Base-by-base conservation (phyloP, 2,113 vertebrate species). In the Chamaetylas fuelleborni region DNA sequence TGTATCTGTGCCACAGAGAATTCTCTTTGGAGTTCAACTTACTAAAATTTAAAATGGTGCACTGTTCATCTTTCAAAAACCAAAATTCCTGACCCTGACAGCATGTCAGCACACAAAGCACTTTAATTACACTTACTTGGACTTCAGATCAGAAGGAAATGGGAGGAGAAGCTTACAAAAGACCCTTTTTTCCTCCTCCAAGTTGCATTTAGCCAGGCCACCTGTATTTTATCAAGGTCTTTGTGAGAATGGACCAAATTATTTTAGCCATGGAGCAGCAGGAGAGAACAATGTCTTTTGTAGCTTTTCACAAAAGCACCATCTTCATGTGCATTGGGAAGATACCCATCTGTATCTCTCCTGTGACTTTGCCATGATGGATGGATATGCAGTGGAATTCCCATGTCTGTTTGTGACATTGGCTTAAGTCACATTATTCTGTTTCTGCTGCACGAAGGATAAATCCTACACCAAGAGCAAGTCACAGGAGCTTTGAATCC, bases 391-490 rank as follows among this genome's bases (percentile, higher is more conserved):
- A 67, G 34, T 34, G 67, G 34, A 86, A 83, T 56, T 71, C 20
- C n/a, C 4, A 6, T 0, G 0, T 47, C 34, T 58, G 10, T 66
- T 42, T 67, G 40, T 76, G n/a, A 28, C 33, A 24, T 28, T 6
- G 18, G 15, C 11, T 57, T 19, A 61, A 47, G 9, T 33, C 71
- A 45, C 24, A 11, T 67, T 33, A 29, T 64, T 67, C 50, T 77
- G 14, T 56, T 91, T 83, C 61, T 95, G 53, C 28, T 61, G n/a
- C 53, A 31, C 40, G n/a, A 76, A 51, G 53, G 15, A 47, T 17
- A 71, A 64, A 51, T 76, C 57, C 45, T 72, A 26, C n/a, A 38
- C 43, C 43, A 42, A 42, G 18, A 90, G 15, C 14, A 38, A 69
- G 23, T 43, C 60, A 24, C 19, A 47, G 57, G 34, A 92, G 67